A percentile compares a stretch with the other conserved stretches of the same genome.
Conservation (phyloP, 2,113 vertebrate genomes). For the Chloebia gouldiae region DNA sequence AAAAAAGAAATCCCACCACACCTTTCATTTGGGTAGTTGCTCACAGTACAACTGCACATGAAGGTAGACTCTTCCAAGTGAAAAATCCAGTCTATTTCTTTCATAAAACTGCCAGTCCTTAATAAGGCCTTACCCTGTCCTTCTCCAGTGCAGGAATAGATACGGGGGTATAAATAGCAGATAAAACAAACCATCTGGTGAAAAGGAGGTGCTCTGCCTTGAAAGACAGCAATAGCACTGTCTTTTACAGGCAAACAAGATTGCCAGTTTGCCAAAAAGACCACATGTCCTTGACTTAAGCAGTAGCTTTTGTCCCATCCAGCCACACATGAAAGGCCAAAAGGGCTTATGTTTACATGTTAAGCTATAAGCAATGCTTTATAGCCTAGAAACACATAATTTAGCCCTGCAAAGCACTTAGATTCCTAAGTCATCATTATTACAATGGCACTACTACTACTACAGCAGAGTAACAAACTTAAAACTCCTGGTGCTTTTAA, state of each 20-base stretch:
- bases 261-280: not conserved
- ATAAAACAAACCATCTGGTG: not conserved
- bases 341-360: not conserved
- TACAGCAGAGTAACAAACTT: not conserved
- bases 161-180: fast-evolving
- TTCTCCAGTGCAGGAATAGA: not conserved
- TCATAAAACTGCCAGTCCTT: not conserved
- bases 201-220: not conserved
- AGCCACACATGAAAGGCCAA: not conserved
- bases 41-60: not conserved
- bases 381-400: not conserved
- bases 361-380: not conserved
- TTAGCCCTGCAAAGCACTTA: not conserved
- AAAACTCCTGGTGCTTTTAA: not conserved
- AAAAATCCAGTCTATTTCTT: not conserved
- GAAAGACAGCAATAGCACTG: not conserved
- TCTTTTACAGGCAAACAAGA: not conserved
- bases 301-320: not conserved
- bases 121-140: not conserved
- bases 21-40: not conserved
- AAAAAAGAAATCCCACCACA: not conserved
- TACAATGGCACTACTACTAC: not conserved
- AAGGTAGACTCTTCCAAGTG: not conserved
- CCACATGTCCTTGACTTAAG: not conserved
- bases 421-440: not conserved